Base-by-base conservation (phyloP, 2,888 invertebrate genomes). In the Hermaeophaga mercurialis region DNA sequence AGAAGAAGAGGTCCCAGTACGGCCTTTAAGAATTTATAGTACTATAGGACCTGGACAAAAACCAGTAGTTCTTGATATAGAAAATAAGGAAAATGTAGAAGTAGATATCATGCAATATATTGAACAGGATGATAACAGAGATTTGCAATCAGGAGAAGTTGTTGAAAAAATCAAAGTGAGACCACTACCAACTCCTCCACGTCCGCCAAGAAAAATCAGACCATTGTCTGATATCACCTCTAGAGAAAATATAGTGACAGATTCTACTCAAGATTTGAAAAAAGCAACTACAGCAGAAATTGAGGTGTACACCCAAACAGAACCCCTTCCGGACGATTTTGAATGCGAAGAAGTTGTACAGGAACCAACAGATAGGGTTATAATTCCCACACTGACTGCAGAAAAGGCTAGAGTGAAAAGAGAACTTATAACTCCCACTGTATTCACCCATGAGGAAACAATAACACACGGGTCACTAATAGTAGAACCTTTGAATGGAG, bases 141-240 rank as follows among this genome's bases (percentile, higher is more conserved):
- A 86, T 69, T 77, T 91, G 41, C 85, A 88, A 59, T 89, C 90
- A 14, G 90, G 89, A 6, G 88, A 87, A 59, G 81, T 91, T 36
- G 82, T 92, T 1, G 88, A 85, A 68, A 91, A 88, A 79, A 93
- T 94, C 87, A 90, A 90, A 77, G 87, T 88, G 65, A 82, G 94
- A 61, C 94, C 94, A 0, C 76, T 94, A 62, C 94, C 94, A 1
- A 87, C 94, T 3, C 94, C 94, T 0, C 94, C 94, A 1, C 80
- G 92, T 55, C 93, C 93, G 28, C 91, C 91, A 0, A 83, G 92
- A 57, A 76, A 74, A 63, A 59, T 69, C 3, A 69, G 70, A 61
- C 49, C 66, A 62, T 53, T 67, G 62, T 66, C 67, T 47, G 76
- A 76, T 34, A 74, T 75, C 39, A 75, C 75, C 1, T 70, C 70